A percentile compares a stretch with the other conserved stretches of the same genome.
These are phyloP conservation scores for Camponotus vicinus DNA, from an alignment of 1,140 invertebrate species.

Conservation along the genomic window DNA sequence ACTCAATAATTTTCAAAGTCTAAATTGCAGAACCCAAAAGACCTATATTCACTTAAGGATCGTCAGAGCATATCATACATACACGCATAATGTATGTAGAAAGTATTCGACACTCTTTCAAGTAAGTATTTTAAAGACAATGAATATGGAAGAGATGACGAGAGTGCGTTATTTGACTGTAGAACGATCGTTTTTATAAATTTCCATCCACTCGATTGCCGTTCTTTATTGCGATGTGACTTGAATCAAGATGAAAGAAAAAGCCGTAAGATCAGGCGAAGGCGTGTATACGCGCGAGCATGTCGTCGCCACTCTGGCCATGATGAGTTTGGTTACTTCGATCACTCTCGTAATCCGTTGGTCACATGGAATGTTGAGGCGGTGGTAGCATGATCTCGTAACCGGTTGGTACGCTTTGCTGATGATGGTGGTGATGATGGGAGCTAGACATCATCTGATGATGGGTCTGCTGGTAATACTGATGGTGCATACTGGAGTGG, in stretches of 20 bases:
- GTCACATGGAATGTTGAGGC: constrained; percentile 84
- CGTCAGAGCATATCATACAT: background rate
- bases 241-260: background rate
- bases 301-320: constrained; percentile 68
- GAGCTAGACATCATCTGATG: constrained; percentile 82
- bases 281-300: constrained; percentile 72
- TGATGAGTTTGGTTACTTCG: constrained; percentile 70
- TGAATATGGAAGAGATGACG: background rate
- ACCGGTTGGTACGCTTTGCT: constrained; percentile 81
- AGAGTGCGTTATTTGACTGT: background rate
- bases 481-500: constrained; percentile 84
- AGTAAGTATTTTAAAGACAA: background rate
- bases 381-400: constrained; percentile 84
- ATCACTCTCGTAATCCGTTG: constrained; percentile 75
- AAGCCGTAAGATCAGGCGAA: constrained; percentile 70
- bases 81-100: background rate
- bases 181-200: background rate
- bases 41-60: background rate
- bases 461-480: constrained; percentile 84
- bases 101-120: background rate
- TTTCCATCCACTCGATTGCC: background rate
- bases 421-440: constrained; percentile 83
- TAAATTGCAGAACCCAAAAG: background rate
- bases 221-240: constrained; percentile 8
- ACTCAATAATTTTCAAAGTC: constrained; percentile 3